Conservation (phyloP, 1,140 invertebrate species). For the Zaprionus ghesquierei region DNA sequence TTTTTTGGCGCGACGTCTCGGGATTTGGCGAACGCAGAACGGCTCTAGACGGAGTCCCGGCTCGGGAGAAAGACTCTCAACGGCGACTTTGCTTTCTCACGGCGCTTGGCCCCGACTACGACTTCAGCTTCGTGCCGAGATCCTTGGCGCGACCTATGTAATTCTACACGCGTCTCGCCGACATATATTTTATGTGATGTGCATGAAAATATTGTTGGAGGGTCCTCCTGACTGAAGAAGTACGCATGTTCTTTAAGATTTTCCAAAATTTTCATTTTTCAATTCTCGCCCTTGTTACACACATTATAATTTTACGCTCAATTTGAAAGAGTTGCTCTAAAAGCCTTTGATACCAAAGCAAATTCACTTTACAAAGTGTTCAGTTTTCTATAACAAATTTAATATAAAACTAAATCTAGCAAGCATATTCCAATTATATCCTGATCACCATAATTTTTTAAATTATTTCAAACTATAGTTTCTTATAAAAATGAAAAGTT, state of each 20-base stretch:
- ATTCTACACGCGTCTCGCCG: constrained; percentile 65
- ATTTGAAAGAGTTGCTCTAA: constrained; percentile 34
- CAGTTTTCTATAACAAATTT: constrained; percentile 8
- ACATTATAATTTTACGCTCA: constrained; percentile 38
- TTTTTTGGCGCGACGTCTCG: constrained; percentile 65
- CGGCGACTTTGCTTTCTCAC: constrained; percentile 54
- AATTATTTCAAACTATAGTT: too few species aligned
- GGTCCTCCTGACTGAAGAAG: background rate
- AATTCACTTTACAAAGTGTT: constrained; percentile 13
- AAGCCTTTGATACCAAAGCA: background rate
- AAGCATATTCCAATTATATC: too few species aligned
- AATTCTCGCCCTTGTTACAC: constrained; percentile 30
- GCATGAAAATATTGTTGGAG: constrained; percentile 53
- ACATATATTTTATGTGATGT: constrained; percentile 48
- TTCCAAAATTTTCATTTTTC: constrained; percentile 48
- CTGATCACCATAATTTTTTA: too few species aligned
- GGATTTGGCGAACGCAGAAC: constrained; percentile 48
- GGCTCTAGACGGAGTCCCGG: background rate
- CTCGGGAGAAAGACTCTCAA: constrained; percentile 46
- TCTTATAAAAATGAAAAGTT: too few species aligned
- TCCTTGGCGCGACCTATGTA: constrained; percentile 53
- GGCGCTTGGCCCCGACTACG: constrained; percentile 12
- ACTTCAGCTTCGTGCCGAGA: constrained; percentile 15
- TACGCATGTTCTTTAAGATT: constrained; percentile 48
- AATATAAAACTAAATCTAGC: background rate